Base-by-base conservation (phyloP, 1,140 invertebrate species). In the Cheumatopsyche charites region DNA sequence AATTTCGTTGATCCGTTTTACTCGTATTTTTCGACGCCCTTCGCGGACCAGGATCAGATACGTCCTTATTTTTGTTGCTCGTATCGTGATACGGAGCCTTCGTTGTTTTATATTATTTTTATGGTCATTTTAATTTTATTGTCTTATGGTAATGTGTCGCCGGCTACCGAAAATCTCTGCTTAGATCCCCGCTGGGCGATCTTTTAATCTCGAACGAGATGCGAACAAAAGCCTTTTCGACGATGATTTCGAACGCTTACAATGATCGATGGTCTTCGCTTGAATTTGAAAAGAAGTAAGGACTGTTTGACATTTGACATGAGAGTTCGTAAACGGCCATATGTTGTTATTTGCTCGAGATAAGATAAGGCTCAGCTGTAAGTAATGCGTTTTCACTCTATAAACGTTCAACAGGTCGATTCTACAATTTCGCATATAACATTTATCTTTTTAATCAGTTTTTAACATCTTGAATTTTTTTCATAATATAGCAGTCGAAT, bases 11-110 rank as follows among this genome's bases (percentile, higher is more conserved):
- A 36, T 36, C 26, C 26, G 21, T 63, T 63, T 25, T 42, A n/a
- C n/a, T n/a, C n/a, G 52, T 21, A 42, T 68, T 68, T 68, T 55
- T 68, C 23, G 25, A 26, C 36, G 26, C 29, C 62, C 62, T 63
- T 63, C 29, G 26, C n/a, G n/a, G n/a, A 15, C 3, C 62, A n/a
- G 55, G 19, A 9, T 25, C 55, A 58, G 19, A 58, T 47, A 13
- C 23, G 21, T 58, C 25, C 13, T 12, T 47, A 15, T 47, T n/a
- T 47, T 47, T 13, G 43, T 47, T 47, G 41, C 41, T 12, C 9
- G 9, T 36, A 36, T 36, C 29, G n/a, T n/a, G n/a, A 36, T 4
- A 36, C 29, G 3, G 29, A 36, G 29, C 9, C 29, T 9, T 36
- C 9, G 3, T 36, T 9, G 29, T 3, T n/a, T n/a, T n/a, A n/a